Evolutionary conservation across 2,113 vertebrate species (phyloP), one percentile per base, ranked within the genome.

Genomic region (Mixornis gularis): DNA sequence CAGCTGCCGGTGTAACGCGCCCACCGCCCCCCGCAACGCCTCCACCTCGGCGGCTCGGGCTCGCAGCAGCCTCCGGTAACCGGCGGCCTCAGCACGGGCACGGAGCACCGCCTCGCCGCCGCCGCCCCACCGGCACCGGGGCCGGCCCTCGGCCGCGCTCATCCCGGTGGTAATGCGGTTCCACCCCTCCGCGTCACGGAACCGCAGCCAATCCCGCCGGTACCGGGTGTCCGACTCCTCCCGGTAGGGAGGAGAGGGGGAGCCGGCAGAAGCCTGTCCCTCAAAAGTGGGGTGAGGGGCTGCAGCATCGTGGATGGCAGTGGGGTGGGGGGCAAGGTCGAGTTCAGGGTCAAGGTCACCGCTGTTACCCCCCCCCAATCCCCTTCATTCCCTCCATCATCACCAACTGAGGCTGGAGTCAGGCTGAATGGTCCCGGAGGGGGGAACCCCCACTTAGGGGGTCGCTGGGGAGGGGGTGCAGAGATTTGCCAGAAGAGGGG

Each of bases 41-140:
- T 98, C 98, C 14, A 98, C 97, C 97, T 98, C 98, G 1, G 97
- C 96, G 7, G 98, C 98, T 59, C 98, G 97, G 43, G 98, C 95
- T 83, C 98, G 98, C 19, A 98, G 97, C 90, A 98, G 95, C 41
- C 97, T 91, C 63, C 98, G 97, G 96, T 98, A 98, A 88, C 98
- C 98, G 59, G 97, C 95, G 13, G 98, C 98, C 97, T 99, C 98
- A 82, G 98, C 98, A 16, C 98, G 98, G 90, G 98, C 97, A 92
- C 97, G 97, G 38, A 98, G 97, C 77, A 97, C 98, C 1, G 97
- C 97, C 94, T 98, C 98, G 82, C 97, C 95, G 27, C 79, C 53
- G 53, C 85, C 86, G 69, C 98, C 98, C 97, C 98, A 97, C 97
- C 98, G 98, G 95, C 89, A 96, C 92, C 97, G 97, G 96, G 97